Base-by-base conservation (phyloP, 2,797 vertebrate genomes). In the Phrynocephalus vlangalii region DNA sequence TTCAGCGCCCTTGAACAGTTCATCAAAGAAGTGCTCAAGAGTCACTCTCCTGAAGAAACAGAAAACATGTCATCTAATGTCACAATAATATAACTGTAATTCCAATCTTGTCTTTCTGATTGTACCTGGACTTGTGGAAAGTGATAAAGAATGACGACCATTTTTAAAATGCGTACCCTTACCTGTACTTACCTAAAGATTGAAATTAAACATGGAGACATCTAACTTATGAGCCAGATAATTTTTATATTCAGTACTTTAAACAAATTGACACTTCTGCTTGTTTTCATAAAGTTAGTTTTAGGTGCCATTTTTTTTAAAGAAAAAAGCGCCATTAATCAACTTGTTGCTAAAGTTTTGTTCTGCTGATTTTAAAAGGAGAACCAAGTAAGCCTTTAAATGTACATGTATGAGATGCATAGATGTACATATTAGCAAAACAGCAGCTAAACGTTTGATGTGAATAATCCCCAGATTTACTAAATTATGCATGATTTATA, bases 1-100 rank as follows among this genome's bases (percentile, higher is more conserved):
- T 99, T 99, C 87, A 96, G 98, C 83, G 98, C 98, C 89, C 96
- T 99, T 56, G 98, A 99, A 97, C 99, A 99, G 94, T 99, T 99
- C 96, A 98, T 99, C 94, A 98, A 97, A 94, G 99, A 99, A 95
- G 97, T 99, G 88, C 95, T 98, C 90, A 98, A 98, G 96, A 99
- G 97, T 94, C 98, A 98, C 78, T 98, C 97, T 91, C 98, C 97
- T 7, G 98, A 99, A 93, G 99, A 99, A 95, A 97, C 97, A 70
- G 95, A 96, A 33, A 98, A 99, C 95, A 96, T 98, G 1, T 97
- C 98, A 2, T 97, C 98, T 26, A 99, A 97, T 2, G 98, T 99
- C 92, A 99, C 99, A 86, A 98, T 99, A 94, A 99, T 99, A 95
- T 99, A 95, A 96, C 75, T 83, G 87, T 84, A 92, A n/a, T 30